phyloP scores from a whole-genome alignment of 2,797 vertebrate species.

The Anguilla pacifica region DNA sequence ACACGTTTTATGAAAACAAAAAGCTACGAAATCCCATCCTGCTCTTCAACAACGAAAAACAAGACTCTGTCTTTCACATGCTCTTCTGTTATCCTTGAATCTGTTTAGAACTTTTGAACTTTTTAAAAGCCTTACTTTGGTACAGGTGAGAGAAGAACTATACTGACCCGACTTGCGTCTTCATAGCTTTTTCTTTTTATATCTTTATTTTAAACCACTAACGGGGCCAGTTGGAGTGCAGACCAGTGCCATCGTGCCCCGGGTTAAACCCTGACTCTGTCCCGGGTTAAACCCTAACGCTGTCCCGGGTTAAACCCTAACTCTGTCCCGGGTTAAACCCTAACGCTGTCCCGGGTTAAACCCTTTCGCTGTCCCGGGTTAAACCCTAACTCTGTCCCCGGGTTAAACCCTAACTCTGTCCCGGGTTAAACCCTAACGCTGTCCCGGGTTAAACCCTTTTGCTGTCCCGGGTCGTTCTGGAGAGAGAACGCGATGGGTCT shows the following conservation, averaged over 20 bases:
- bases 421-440: no score
- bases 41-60: constrained; percentile 38
- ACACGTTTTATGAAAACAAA: constrained; percentile 37
- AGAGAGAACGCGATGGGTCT: constrained; percentile 41
- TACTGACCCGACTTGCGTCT: constrained; percentile 47
- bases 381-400: no score
- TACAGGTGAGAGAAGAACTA: constrained; percentile 38
- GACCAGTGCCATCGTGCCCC: constrained; percentile 43
- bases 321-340: no score
- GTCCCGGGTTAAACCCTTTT: no score
- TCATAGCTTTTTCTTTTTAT: constrained; percentile 41
- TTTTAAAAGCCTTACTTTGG: constrained; percentile 52
- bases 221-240: constrained; percentile 51
- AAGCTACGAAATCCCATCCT: constrained; percentile 60
- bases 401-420: no score
- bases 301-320: constrained; percentile 19
- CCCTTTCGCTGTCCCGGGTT: no score
- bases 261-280: constrained; percentile 10
- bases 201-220: constrained; percentile 67
- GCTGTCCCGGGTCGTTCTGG: constrained; percentile 37
- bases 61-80: constrained; percentile 72
- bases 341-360: no score
- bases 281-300: constrained; percentile 11
- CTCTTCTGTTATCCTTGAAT: constrained; percentile 50
- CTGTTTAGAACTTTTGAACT: constrained; percentile 51